phyloP scores from a whole-genome alignment of 1,140 invertebrate species.

The Notospermus geniculatus region DNA sequence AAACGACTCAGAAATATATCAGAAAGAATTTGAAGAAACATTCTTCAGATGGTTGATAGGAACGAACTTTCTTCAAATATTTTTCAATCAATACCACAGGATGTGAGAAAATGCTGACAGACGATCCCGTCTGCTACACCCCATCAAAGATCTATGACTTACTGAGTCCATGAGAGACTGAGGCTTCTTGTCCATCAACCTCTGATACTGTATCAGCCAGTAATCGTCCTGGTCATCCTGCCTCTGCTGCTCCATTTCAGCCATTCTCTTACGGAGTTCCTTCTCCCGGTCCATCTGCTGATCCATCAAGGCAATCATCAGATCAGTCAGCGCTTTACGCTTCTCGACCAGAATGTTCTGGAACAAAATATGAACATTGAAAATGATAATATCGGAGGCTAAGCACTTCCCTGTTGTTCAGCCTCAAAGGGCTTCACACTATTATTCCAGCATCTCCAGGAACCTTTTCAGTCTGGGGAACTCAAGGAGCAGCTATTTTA shows the following conservation, averaged over 20 bases:
- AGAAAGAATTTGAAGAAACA: too few species aligned
- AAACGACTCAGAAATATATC: too few species aligned
- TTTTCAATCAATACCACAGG: too few species aligned
- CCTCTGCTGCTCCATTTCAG: conserved; percentile 65
- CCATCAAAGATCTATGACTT: too few species aligned
- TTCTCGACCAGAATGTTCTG: conserved; percentile 72
- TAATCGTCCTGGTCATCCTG: conserved; percentile 61
- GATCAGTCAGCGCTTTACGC: conserved; percentile 67
- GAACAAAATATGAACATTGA: conserved; percentile 12
- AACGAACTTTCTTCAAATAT: too few species aligned
- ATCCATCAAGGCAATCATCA: conserved; percentile 71
- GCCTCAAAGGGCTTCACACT: too few species aligned
- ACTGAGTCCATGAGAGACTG: conserved; percentile 50
- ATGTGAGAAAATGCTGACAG: too few species aligned
- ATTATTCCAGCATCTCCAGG: too few species aligned
- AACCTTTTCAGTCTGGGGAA: too few species aligned
- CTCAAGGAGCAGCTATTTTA: too few species aligned
- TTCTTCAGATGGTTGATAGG: too few species aligned
- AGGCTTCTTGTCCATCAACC: conserved; percentile 72
- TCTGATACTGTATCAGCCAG: conserved; percentile 82
- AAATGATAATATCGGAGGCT: not conserved
- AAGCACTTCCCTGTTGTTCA: not conserved
- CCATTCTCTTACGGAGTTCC: conserved; percentile 70
- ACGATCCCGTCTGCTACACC: too few species aligned
- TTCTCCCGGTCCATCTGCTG: conserved; percentile 69